Base-by-base conservation (phyloP, 2,888 invertebrate species). In the Himalopsyche japonica region DNA sequence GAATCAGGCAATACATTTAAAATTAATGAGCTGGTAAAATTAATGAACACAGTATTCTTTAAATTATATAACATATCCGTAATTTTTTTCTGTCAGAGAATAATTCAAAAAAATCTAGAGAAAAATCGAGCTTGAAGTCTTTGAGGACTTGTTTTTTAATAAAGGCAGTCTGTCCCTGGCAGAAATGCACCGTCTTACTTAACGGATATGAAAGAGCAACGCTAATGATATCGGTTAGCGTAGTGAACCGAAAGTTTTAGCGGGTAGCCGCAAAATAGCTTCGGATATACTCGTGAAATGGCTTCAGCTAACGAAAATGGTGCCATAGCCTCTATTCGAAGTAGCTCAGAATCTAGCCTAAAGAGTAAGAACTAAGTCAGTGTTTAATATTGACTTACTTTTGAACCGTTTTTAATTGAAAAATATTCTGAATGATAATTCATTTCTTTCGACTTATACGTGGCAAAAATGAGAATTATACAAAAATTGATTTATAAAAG, bases 201-300 rank as follows among this genome's bases (percentile, higher is more conserved):
- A 37, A 30, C 27, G 43, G 15, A 76, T 49, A 82, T 82, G 82
- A 76, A 82, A 82, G 82, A 82, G 80, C 80, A 30, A 27, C 83
- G 84, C 80, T 84, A 84, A 84, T 84, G 84, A 84, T 81, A 81
- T 84, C 84, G 81, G 84, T 82, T 82, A 70, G 76, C 47, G 82
- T 47, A 82, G 76, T 76, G 82, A 82, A 82, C 82, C 82, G 43
- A 82, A 82, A 82, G 82, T 82, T 82, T 82, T 70, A 64, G 57
- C 64, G 81, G 81, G 30, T 30, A 34, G 76, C 80, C 83, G 76
- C 70, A 80, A 47, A 70, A 70, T 70, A 70, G 70, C 70, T 70
- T 70, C 70, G 70, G 70, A 70, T 70, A 70, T 48, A 81, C 30
- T 32, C 43, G 79, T 20, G 79, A 30, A 78, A 78, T 78, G 79